These are phyloP conservation scores for Bombus sibiricus DNA, from an alignment of 1,140 invertebrate species.

Conservation along the genomic window DNA sequence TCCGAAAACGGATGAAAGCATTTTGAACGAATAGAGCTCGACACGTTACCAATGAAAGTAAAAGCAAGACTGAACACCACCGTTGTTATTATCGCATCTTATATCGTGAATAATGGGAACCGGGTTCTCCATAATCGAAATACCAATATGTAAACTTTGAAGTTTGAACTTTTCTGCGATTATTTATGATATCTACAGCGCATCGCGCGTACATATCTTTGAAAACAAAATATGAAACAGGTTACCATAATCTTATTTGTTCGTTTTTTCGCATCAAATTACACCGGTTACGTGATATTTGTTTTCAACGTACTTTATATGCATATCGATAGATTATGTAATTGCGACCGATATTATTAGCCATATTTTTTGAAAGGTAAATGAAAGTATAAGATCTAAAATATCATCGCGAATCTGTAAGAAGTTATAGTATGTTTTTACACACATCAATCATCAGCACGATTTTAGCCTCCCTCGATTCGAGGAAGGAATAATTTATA, in stretches of 20 bases:
- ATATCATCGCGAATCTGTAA: background rate
- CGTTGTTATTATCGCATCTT: constrained; percentile 12
- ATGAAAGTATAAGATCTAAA: background rate
- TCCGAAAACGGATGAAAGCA: constrained; percentile 80
- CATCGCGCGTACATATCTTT: background rate
- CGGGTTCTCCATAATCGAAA: background rate
- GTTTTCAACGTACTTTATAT: background rate
- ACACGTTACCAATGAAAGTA: constrained; percentile 10
- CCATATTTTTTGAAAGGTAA: background rate
- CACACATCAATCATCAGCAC: background rate
- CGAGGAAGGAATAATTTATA: constrained; percentile 26
- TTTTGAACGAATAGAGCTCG: constrained; percentile 25
- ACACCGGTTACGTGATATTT: constrained; percentile 3
- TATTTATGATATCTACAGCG: background rate
- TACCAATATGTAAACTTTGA: constrained; percentile 54
- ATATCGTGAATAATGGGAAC: background rate
- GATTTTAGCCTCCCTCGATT: background rate
- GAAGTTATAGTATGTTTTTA: background rate
- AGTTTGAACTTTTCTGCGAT: constrained; percentile 57
- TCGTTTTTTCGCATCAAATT: background rate
- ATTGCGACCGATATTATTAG: background rate
- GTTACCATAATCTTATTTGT: constrained; percentile 6
- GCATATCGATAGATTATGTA: background rate
- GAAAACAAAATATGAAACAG: background rate
- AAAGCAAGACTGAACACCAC: constrained; percentile 49